Evolutionary conservation across 30 jellyfish, hydroid and myxozoan species (phyloP).

Genomic region (Aurelia sp.): DNA sequence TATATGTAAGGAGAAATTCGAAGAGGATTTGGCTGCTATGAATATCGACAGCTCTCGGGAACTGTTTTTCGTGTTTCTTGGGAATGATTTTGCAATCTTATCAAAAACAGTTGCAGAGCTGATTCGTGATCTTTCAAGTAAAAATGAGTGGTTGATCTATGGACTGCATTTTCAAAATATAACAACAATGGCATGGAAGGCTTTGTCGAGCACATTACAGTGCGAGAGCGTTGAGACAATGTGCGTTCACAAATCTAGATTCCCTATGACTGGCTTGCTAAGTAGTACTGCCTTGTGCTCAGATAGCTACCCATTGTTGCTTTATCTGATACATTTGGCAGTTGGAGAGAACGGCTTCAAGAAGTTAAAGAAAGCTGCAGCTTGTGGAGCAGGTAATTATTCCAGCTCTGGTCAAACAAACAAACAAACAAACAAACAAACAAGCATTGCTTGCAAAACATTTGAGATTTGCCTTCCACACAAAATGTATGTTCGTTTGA

Average conservation of each 20-base stretch:
- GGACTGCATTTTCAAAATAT: slow-evolving; percentile 67
- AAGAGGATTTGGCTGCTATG: not conserved
- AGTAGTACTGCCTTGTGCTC: slow-evolving; percentile 15
- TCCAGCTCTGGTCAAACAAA: no score
- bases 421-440: no score
- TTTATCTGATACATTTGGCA: slow-evolving; percentile 75
- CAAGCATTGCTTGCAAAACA: no score
- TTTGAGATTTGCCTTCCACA: no score
- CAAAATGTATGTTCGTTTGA: no score
- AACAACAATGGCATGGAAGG: slow-evolving; percentile 34
- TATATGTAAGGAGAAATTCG: not conserved
- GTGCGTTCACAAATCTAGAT: not conserved
- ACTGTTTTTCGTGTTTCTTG: slow-evolving; percentile 50
- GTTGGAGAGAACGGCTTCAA: slow-evolving; percentile 89
- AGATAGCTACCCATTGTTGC: slow-evolving; percentile 63
- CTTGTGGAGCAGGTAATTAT: slow-evolving; percentile 4
- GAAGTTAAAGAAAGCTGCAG: slow-evolving; percentile 12
- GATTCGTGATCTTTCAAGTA: not conserved
- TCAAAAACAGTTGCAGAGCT: not conserved
- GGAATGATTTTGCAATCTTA: slow-evolving; percentile 10
- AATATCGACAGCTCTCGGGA: slow-evolving; percentile 17
- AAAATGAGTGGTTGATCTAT: slow-evolving; percentile 18
- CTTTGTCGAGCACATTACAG: not conserved
- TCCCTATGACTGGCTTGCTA: slow-evolving; percentile 67
- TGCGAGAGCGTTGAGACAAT: no score